Percentiles rank a stretch among this genome's conserved stretches.
Evolutionary conservation across 2,113 vertebrate genomes (phyloP).

Genomic region (Tetraodon nigroviridis): DNA sequence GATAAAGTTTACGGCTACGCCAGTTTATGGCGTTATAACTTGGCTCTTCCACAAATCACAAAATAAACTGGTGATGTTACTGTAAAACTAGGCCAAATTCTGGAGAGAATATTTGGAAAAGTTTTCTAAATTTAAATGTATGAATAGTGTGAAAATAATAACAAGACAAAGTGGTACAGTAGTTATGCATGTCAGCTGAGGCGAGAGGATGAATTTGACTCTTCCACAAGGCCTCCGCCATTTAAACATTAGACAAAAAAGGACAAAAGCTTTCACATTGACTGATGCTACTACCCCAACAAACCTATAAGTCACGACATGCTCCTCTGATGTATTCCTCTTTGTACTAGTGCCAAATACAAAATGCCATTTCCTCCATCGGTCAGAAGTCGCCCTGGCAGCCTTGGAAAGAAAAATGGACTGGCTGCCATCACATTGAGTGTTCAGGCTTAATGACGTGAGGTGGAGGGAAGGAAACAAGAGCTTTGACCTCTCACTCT

Average conservation of each 20-base stretch:
- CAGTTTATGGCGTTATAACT: too few species aligned
- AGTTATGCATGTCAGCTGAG: too few species aligned
- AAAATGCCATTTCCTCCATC: slow-evolving; percentile 32
- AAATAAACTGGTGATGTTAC: too few species aligned
- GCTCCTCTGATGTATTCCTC: slow-evolving; percentile 23
- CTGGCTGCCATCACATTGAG: slow-evolving; percentile 26
- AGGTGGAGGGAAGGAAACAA: slow-evolving; percentile 26
- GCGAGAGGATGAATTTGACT: neutral
- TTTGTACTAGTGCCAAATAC: slow-evolving; percentile 8
- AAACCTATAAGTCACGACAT: slow-evolving; percentile 24
- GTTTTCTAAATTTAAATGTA: too few species aligned
- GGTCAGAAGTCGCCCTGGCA: slow-evolving; percentile 13
- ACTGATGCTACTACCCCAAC: slow-evolving; percentile 12
- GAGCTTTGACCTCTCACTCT: slow-evolving; percentile 34
- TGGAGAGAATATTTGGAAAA: too few species aligned
- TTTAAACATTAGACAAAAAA: neutral
- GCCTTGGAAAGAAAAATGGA: slow-evolving; percentile 13
- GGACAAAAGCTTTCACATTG: neutral
- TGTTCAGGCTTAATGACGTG: slow-evolving; percentile 27
- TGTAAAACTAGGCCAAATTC: too few species aligned
- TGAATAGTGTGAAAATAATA: neutral
- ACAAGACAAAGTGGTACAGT: neutral
- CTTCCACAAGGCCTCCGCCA: neutral
- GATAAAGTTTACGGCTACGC: neutral
- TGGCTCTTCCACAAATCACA: too few species aligned